These are phyloP conservation scores for Galbula dea DNA, from an alignment of 2,113 vertebrate species.

Conservation along the genomic window DNA sequence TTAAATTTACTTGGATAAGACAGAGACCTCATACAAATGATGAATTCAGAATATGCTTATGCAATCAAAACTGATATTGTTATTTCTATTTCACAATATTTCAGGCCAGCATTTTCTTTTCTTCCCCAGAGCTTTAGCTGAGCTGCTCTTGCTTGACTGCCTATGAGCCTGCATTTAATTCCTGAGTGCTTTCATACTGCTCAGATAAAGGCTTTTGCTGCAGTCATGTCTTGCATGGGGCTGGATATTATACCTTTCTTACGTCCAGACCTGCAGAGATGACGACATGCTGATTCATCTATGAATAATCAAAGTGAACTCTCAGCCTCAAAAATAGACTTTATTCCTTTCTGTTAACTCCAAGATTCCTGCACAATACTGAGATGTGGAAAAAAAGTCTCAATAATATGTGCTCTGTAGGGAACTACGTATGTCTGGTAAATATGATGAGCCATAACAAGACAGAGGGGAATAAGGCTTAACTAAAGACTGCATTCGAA, in stretches of 20 bases:
- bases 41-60: constrained; percentile 16
- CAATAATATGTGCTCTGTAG: not conserved
- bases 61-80: not conserved
- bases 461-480: not conserved
- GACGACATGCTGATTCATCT: constrained; percentile 52
- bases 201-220: constrained; percentile 14
- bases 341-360: not conserved
- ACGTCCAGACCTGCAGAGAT: not conserved
- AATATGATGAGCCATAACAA: not conserved
- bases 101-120: constrained; percentile 32
- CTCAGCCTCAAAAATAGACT: constrained; percentile 7
- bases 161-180: constrained; percentile 4
- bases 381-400: not conserved
- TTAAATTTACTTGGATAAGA: not conserved
- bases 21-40: not conserved
- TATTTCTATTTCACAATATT: constrained; percentile 48
- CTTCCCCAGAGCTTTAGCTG: constrained; percentile 45
- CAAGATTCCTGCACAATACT: not conserved
- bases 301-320: constrained; percentile 10
- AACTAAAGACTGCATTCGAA: not conserved
- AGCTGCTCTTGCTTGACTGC: constrained; percentile 50
- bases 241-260: not conserved
- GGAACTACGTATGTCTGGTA: not conserved
- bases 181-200: not conserved
- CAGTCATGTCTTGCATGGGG: not conserved